Percentiles rank a stretch among this genome's conserved stretches.
Evolutionary conservation across 2,888 invertebrate genomes (phyloP).

Genomic region (Cistogaster globosa): DNA sequence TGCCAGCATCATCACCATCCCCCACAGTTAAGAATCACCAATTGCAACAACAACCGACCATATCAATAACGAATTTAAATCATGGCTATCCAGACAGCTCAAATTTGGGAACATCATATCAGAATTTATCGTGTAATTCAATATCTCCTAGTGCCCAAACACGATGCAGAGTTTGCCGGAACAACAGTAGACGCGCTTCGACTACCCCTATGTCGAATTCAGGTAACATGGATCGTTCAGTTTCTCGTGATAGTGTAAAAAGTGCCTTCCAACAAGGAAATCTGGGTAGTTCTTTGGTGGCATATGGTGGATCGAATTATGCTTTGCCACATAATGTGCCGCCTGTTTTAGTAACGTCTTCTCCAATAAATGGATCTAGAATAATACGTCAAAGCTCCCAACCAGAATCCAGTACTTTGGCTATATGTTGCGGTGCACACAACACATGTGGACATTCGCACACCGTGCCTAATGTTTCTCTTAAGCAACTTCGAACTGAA

Average conservation of each 20-base stretch:
- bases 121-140: slow-evolving; percentile 85
- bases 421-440: slow-evolving; percentile 85
- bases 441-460: slow-evolving; percentile 86
- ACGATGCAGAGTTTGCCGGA: slow-evolving; percentile 85
- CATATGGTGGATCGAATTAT: slow-evolving; percentile 74
- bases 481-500: slow-evolving; percentile 91
- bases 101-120: slow-evolving; percentile 81
- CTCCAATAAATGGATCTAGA: slow-evolving; percentile 86
- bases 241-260: slow-evolving; percentile 91
- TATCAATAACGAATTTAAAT: slow-evolving; percentile 83
- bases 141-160: slow-evolving; percentile 84
- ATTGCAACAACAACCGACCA: slow-evolving; percentile 82
- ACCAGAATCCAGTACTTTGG: slow-evolving; percentile 82
- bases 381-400: slow-evolving; percentile 89
- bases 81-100: slow-evolving; percentile 74
- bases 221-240: slow-evolving; percentile 91
- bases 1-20: slow-evolving; percentile 67
- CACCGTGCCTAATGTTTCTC: slow-evolving; percentile 91
- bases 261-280: slow-evolving; percentile 86
- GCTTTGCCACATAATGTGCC: slow-evolving; percentile 83
- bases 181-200: slow-evolving; percentile 91
- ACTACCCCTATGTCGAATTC: slow-evolving; percentile 89
- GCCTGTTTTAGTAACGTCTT: slow-evolving; percentile 89
- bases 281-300: slow-evolving; percentile 77
- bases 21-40: slow-evolving; percentile 75